Evolutionary conservation across 1,140 invertebrate species (phyloP).

Genomic region (Pseudomyrmex gracilis): DNA sequence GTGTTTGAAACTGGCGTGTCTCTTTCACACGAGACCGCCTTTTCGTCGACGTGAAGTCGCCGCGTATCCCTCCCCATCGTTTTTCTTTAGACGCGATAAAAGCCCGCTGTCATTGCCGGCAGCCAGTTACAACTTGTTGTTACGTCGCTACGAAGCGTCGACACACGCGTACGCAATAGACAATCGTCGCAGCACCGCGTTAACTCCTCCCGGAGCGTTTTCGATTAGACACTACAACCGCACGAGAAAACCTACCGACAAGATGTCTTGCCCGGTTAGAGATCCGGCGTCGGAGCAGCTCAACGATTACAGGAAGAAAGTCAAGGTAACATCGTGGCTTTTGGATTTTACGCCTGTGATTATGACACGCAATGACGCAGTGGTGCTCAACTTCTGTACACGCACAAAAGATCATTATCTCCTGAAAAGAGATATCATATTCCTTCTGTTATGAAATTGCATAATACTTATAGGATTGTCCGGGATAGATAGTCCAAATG

Average conservation of each 20-base stretch:
- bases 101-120: conserved; percentile 43
- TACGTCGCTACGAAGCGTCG: background rate
- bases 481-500: too few species aligned
- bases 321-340: conserved; percentile 85
- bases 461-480: too few species aligned
- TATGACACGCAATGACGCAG: background rate
- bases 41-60: conserved; percentile 1
- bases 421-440: too few species aligned
- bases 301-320: conserved; percentile 87
- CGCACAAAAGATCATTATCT: background rate
- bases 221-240: conserved; percentile 19
- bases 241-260: background rate
- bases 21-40: conserved; percentile 29
- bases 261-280: conserved; percentile 68
- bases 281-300: conserved; percentile 90
- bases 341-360: background rate
- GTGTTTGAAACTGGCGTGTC: conserved; percentile 1
- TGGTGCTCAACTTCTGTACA: background rate
- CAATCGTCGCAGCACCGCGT: background rate
- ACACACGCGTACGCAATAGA: too few species aligned
- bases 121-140: conserved; percentile 42
- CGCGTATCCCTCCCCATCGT: conserved; percentile 34
- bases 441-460: too few species aligned
- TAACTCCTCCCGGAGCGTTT: background rate
- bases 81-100: conserved; percentile 64